Conservation (phyloP, 2,888 invertebrate genomes). For the Arrhopalites spinosus region DNA sequence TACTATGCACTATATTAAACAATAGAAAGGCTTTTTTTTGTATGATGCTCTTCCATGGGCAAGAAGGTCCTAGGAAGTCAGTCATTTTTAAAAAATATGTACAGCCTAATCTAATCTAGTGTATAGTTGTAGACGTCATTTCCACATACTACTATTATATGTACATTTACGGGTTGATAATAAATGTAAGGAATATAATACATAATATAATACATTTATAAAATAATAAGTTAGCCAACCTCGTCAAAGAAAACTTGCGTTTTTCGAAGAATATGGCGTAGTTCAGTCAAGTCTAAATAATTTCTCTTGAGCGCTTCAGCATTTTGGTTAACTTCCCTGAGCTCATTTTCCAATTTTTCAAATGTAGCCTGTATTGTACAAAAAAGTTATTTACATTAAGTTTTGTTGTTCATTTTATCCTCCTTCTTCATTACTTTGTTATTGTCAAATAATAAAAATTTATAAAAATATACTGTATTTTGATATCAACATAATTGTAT, state of each 20-base stretch:
- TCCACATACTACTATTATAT: not conserved
- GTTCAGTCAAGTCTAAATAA: constrained; percentile 91
- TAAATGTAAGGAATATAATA: too few species aligned
- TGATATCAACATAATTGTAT: too few species aligned
- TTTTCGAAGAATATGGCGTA: constrained; percentile 94
- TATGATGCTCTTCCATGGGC: not conserved
- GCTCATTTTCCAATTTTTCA: constrained; percentile 93
- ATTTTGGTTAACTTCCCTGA: constrained; percentile 98
- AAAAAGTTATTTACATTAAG: not conserved
- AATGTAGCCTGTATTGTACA: constrained; percentile 73
- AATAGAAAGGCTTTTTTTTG: not conserved
- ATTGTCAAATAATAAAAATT: too few species aligned
- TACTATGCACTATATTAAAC: not conserved
- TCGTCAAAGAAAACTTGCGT: constrained; percentile 98
- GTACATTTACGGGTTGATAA: too few species aligned
- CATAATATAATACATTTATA: not conserved
- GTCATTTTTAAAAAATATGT: not conserved
- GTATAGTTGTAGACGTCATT: not conserved
- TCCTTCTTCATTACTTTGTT: too few species aligned
- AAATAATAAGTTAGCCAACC: constrained; percentile 70
- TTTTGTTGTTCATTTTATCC: too few species aligned
- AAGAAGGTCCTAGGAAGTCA: too few species aligned
- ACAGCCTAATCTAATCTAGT: not conserved
- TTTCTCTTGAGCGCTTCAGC: constrained; percentile 96
- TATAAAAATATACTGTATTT: too few species aligned